Base-by-base conservation (phyloP, 2,113 vertebrate genomes). In the Picathartes gymnocephalus region DNA sequence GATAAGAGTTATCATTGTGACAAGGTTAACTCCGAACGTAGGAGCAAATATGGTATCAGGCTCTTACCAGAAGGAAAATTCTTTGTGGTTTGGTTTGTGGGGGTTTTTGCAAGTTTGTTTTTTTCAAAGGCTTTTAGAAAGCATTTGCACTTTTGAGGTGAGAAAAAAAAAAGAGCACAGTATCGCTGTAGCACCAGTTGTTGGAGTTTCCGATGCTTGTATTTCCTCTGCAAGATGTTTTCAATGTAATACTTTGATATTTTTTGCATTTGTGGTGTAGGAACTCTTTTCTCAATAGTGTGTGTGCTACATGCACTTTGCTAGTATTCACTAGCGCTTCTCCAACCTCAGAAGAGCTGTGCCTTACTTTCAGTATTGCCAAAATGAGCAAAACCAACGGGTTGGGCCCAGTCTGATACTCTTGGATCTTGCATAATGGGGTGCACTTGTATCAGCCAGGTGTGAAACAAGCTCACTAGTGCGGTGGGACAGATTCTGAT, bases 161-260 rank as follows among this genome's bases (percentile, higher is more conserved):
- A 31, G 17, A 5, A 21, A 62, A 66, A 62, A 62, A 72, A 61
- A 54, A 56, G 50, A 40, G 23, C 4, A 0, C 13, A 37, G 5
- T 39, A 35, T 81, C 15, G 2, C 37, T 4, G 4, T 78, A 73
- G 30, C 58, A 73, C 27, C 54, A 58, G 31, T 58, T 73, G n/a
- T 42, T 89, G 78, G 84, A 42, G 70, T 91, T 95, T 94, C 70
- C 33, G 1, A 30, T 72, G 92, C 62, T 71, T 81, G 0, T 64
- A 25, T 87, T 94, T 95, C 84, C 70, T 95, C 74, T 80, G 50
- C n/a, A 70, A 62, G 58, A 37, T 76, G 85, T 87, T 87, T 93
- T 87, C 45, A 45, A 68, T 23, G 21, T 48, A 6, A 27, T 79
- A 11, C 25, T 72, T 54, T 47, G 3, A 18, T 74, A 8, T 18